Base-by-base conservation (phyloP, 2,113 vertebrate genomes). In the Willisornis vidua region DNA sequence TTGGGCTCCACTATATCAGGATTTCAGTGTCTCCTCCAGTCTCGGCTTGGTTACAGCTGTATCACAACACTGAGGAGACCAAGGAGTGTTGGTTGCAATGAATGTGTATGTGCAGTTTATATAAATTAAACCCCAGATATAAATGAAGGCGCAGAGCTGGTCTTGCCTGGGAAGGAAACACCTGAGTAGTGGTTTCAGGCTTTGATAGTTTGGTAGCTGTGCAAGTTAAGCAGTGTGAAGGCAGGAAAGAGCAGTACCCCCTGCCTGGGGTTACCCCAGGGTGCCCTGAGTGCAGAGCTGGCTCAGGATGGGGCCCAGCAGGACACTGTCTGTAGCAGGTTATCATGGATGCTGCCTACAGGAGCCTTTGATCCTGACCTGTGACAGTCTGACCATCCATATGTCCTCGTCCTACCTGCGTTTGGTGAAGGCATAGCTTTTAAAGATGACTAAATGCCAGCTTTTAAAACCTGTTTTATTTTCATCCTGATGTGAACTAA, bases 1-100 rank as follows among this genome's bases (percentile, higher is more conserved):
- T 74, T 54, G 25, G 58, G n/a, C 24, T 82, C 5, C 3, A 0
- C 39, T 63, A 0, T 9, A 9, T 7, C 5, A 29, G 19, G 17
- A 9, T 78, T 90, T 75, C 20, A 48, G 14, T 29, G 71, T 58
- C 10, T 59, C 33, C 23, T 28, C 63, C 35, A 11, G 0, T 22
- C 29, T 25, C 1, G 43, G 33, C 62, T 67, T 57, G 31, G 17
- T 51, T 66, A 5, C 31, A 63, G 24, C 46, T 58, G 9, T 15
- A 7, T 87, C 22, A 18, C 22, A 28, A 35, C 35, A 1, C 0
- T 48, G 70, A 29, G 7, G 7, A 37, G 33, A 8, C 11, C 39
- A 12, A 23, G 12, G 31, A 78, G 22, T 22, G 31, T 23, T 59
- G 29, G 65, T 83, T 58, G 77, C 43, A 24, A 0, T 57, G 29